phyloP scores from a whole-genome alignment of 2,113 vertebrate genomes.

The Orthonyx spaldingii region DNA sequence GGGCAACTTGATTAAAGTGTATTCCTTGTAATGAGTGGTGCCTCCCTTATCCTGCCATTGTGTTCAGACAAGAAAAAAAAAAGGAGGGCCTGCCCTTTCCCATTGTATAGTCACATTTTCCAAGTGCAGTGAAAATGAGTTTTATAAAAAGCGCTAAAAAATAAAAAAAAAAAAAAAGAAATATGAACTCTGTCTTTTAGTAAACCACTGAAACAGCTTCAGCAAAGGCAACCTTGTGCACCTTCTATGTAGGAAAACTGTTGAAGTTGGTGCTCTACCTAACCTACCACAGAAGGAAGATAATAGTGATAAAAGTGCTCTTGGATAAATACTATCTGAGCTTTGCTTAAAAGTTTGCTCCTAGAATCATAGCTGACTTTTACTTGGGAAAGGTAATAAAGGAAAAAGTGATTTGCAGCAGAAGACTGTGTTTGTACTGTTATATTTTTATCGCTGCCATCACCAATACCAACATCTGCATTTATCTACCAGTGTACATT shows the following conservation, averaged over 20 bases:
- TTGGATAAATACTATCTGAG: background rate
- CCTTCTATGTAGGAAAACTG: background rate
- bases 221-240: background rate
- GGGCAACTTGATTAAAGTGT: slow-evolving; percentile 54
- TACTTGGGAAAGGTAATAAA: background rate
- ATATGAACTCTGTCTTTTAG: background rate
- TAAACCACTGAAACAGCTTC: background rate
- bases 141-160: background rate
- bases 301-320: background rate
- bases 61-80: slow-evolving; percentile 26
- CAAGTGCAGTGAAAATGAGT: slow-evolving; percentile 32
- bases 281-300: background rate
- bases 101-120: slow-evolving; percentile 57
- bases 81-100: slow-evolving; percentile 34
- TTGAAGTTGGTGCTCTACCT: background rate
- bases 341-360: background rate
- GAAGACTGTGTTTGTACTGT: background rate
- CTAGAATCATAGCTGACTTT: background rate
- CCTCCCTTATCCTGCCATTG: slow-evolving; percentile 71
- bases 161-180: background rate
- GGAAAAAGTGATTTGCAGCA: background rate
- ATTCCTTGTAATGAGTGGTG: slow-evolving; percentile 42
- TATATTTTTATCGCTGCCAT: background rate
- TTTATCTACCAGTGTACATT: background rate
- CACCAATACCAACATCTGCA: background rate